A percentile compares a stretch with the other conserved stretches of the same genome.
Evolutionary conservation across 2,797 vertebrate species (phyloP).

Genomic region (Natrix natrix): DNA sequence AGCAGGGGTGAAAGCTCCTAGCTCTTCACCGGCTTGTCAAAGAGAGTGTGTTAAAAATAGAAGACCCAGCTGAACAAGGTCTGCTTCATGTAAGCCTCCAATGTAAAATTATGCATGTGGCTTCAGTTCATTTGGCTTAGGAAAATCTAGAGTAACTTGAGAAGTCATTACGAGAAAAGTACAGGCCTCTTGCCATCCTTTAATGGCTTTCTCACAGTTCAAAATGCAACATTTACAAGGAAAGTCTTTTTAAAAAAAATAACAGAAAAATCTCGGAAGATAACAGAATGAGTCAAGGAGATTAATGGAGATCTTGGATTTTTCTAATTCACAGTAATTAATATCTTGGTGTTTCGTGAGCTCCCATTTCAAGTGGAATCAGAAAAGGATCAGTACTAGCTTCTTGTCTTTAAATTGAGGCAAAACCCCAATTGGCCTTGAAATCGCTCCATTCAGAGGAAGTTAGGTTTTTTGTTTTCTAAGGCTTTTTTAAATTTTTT

Average conservation of each 20-base stretch:
- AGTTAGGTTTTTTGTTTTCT: neutral
- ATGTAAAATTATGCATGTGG: constrained; percentile 64
- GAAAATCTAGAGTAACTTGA: constrained; percentile 69
- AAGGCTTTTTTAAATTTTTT: neutral
- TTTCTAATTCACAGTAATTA: constrained; percentile 72
- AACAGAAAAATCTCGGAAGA: constrained; percentile 77
- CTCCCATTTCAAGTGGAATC: constrained; percentile 73
- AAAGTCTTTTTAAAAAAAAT: constrained; percentile 67
- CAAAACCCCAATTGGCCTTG: constrained; percentile 46
- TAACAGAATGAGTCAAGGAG: constrained; percentile 70
- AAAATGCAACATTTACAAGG: constrained; percentile 70
- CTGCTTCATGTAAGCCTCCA: constrained; percentile 26
- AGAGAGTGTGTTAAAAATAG: constrained; percentile 57
- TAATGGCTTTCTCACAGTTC: constrained; percentile 68
- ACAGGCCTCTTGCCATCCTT: constrained; percentile 74
- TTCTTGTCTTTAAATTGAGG: constrained; percentile 72
- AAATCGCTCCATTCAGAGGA: constrained; percentile 44
- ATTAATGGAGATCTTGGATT: constrained; percentile 72
- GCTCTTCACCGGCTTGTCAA: constrained; percentile 27
- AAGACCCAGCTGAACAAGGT: constrained; percentile 54
- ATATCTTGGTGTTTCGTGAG: constrained; percentile 68
- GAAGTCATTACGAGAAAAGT: constrained; percentile 73
- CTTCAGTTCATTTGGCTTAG: constrained; percentile 71
- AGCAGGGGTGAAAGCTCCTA: constrained; percentile 30
- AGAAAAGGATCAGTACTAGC: constrained; percentile 70